phyloP scores from a whole-genome alignment of 2,797 vertebrate species.

The Coranthus polyacanthus region DNA sequence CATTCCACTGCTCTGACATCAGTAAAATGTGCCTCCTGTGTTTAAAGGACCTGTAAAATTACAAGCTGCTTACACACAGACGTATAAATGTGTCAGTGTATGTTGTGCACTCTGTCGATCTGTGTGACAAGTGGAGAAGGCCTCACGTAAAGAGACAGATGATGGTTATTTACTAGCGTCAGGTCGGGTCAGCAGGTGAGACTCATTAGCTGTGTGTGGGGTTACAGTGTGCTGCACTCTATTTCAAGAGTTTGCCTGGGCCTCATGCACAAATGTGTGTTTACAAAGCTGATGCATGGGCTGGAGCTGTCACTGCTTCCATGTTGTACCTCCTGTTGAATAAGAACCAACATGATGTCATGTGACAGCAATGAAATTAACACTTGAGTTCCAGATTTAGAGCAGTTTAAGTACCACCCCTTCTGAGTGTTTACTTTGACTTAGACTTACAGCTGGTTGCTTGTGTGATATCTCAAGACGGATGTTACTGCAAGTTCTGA shows the following conservation, averaged over 20 bases:
- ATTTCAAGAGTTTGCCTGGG: not conserved
- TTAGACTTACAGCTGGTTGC: too few relatives aligned
- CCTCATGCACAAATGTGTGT: not conserved
- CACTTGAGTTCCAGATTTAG: not conserved
- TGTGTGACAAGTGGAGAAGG: not conserved
- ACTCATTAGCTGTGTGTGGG: too few relatives aligned
- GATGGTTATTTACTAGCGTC: slow-evolving; percentile 28
- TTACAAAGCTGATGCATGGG: too few relatives aligned
- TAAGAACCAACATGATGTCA: not conserved
- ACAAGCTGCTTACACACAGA: slow-evolving; percentile 11
- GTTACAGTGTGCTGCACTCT: not conserved
- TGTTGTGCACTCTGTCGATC: too few relatives aligned
- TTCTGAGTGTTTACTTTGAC: too few relatives aligned
- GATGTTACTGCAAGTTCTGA: too few relatives aligned
- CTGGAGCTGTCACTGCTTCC: not conserved
- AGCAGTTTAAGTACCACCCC: too few relatives aligned
- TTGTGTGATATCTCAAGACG: too few relatives aligned
- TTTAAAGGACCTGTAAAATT: slow-evolving; percentile 38
- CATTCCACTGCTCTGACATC: slow-evolving; percentile 34
- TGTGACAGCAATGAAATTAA: not conserved
- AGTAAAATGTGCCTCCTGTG: slow-evolving; percentile 6
- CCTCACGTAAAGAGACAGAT: not conserved
- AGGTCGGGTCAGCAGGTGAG: not conserved
- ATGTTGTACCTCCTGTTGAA: not conserved
- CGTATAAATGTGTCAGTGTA: not conserved